Evolutionary conservation across 2,113 vertebrate species (phyloP), one percentile per base, ranked within the genome.

Genomic region (Brachionichthys hirsutus): DNA sequence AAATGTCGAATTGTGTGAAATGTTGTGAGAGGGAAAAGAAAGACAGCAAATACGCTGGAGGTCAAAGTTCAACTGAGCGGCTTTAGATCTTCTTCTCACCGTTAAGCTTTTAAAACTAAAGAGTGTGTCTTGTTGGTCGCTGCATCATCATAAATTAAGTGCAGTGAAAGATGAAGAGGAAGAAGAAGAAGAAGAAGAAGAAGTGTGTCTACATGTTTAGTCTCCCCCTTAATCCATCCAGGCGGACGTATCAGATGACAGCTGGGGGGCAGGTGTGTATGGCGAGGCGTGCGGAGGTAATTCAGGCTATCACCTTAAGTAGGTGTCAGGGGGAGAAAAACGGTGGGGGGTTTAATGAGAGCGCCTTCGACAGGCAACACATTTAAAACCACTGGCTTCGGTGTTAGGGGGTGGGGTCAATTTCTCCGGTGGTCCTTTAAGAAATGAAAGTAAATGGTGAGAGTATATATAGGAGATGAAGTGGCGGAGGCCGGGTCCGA

Each of bases 281-380:
- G 24, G 24, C 8, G 24, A 30, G 24, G 24, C 24, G 24, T 3
- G 24, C 8, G 24, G 24, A 30, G 24, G 24, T 77, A 72, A 83
- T 83, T 69, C 81, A 78, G 77, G 56, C 70, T 81, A 86, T 89
- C 87, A 77, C 73, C 68, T 87, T 84, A 88, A 85, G 85, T 85
- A 78, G 76, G 73, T 87, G 83, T 87, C 86, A 82, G 70, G 44
- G 55, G 67, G 69, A 74, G 79, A 86, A 77, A 83, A 87, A 82
- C 67, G 70, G 73, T 70, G 30, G 70, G 52, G 73, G 69, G 69
- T 88, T 81, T 85, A 89, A 89, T 85, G 83, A 86, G 83, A 70
- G 67, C 65, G 40, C 17, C 13, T 65, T 48, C 70, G 81, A 85
- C 85, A 82, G 82, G 63, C 22, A 34, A 78, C 64, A 65, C 46